These are phyloP conservation scores for Panurus biarmicus DNA, from an alignment of 2,113 vertebrate species.

Conservation along the genomic window DNA sequence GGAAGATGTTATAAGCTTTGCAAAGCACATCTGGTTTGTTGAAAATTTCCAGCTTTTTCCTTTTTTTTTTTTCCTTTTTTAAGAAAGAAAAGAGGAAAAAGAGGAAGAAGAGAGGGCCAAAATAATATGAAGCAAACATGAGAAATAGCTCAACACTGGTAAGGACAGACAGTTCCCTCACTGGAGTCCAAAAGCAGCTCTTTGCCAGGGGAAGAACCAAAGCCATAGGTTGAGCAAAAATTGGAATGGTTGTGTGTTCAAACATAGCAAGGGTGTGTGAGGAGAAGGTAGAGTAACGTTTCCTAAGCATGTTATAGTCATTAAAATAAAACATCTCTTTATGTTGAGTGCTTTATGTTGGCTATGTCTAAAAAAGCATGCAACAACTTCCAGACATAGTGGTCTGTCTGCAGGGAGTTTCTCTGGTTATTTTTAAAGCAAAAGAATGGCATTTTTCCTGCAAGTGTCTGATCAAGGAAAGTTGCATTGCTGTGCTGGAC, in stretches of 20 bases:
- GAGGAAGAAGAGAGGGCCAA: not conserved
- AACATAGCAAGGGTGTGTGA: slow-evolving; percentile 44
- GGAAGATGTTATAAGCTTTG: slow-evolving; percentile 13
- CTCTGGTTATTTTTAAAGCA: slow-evolving; percentile 40
- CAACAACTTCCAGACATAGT: slow-evolving; percentile 43
- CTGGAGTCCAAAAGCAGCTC: slow-evolving; percentile 28
- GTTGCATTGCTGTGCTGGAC: not conserved
- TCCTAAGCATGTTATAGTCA: slow-evolving; percentile 55
- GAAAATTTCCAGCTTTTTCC: slow-evolving; percentile 16
- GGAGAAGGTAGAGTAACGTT: slow-evolving; percentile 23
- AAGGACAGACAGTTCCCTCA: slow-evolving; percentile 51
- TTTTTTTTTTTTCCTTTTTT: not conserved
- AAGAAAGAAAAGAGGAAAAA: not conserved
- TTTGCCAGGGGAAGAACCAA: slow-evolving; percentile 42
- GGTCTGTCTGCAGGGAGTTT: not conserved
- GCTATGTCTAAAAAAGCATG: not conserved
- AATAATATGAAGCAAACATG: slow-evolving; percentile 18
- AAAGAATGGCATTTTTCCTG: slow-evolving; percentile 17
- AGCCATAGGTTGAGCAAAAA: slow-evolving; percentile 30
- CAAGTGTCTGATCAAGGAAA: not conserved
- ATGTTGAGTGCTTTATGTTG: slow-evolving; percentile 35
- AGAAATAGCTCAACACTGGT: slow-evolving; percentile 38
- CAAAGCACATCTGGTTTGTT: slow-evolving; percentile 56
- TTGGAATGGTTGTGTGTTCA: slow-evolving; percentile 22
- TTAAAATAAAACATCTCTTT: slow-evolving; percentile 57